phyloP scores from a whole-genome alignment of 2,888 invertebrate genomes.

The Eustalomyia histrio region DNA sequence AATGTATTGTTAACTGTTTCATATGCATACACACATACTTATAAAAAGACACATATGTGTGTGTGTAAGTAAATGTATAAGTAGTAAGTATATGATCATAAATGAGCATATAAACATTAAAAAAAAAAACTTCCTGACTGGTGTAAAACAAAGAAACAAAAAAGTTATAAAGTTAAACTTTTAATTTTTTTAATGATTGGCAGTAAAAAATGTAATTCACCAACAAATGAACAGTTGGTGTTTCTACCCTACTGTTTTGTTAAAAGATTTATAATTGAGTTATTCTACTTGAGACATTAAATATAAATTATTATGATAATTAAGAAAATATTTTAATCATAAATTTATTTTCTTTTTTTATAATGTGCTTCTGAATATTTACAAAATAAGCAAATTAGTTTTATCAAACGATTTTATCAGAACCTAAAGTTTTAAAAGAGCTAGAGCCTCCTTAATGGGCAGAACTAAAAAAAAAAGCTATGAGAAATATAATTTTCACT shows the following conservation, averaged over 20 bases:
- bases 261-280: neutral
- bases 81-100: constrained; percentile 14
- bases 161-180: constrained; percentile 42
- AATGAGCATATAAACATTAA: constrained; percentile 45
- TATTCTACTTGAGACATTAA: no score
- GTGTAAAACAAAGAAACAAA: constrained; percentile 17
- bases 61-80: neutral
- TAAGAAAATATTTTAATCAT: no score
- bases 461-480: no score
- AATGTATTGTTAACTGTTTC: neutral
- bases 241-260: neutral
- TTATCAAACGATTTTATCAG: no score
- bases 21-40: neutral
- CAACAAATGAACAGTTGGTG: neutral
- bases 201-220: constrained; percentile 9
- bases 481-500: no score
- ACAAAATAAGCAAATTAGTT: no score
- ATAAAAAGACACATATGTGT: neutral
- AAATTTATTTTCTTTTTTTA: no score
- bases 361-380: no score
- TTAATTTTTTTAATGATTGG: constrained; percentile 41
- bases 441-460: no score
- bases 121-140: constrained; percentile 22
- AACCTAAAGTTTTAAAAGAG: no score
- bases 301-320: no score